A percentile compares a stretch with the other conserved stretches of the same genome.
These are phyloP conservation scores for Chascanopsetta lugubris DNA, from an alignment of 2,113 vertebrate species.

Conservation along the genomic window DNA sequence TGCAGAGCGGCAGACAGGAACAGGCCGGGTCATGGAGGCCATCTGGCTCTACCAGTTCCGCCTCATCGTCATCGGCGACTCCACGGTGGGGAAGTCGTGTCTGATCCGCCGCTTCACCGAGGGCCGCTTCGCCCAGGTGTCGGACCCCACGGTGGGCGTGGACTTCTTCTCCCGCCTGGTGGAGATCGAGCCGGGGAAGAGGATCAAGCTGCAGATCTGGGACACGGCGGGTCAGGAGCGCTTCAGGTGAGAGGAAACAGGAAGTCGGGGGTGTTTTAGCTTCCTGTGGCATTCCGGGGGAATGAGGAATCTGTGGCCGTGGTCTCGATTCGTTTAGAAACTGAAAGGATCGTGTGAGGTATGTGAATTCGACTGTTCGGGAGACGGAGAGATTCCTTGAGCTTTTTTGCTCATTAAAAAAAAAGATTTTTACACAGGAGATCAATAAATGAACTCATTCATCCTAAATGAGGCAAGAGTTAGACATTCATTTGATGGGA, in stretches of 20 bases:
- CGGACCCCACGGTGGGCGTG: constrained; percentile 96
- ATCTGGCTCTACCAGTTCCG: constrained; percentile 99
- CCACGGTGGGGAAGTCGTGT: constrained; percentile 96
- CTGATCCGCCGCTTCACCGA: constrained; percentile 96
- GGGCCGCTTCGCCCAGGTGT: constrained; percentile 94
- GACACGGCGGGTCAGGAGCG: constrained; percentile 93
- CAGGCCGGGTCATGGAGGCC: constrained; percentile 86
- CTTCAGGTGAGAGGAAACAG: constrained; percentile 86
- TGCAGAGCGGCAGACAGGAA: constrained; percentile 7
- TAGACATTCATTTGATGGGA: too few relatives aligned
- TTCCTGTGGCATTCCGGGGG: too few relatives aligned
- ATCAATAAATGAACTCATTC: too few relatives aligned
- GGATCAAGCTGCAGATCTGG: constrained; percentile 97
- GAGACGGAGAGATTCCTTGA: too few relatives aligned
- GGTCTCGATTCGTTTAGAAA: too few relatives aligned
- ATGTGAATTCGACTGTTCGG: too few relatives aligned
- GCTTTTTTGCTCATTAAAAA: too few relatives aligned
- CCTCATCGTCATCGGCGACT: constrained; percentile 96
- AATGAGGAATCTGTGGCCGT: too few relatives aligned
- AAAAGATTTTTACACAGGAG: too few relatives aligned
- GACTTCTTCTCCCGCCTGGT: constrained; percentile 98
- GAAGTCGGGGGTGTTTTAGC: too few relatives aligned
- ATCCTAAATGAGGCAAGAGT: too few relatives aligned
- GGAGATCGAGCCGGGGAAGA: constrained; percentile 96
- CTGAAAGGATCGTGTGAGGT: too few relatives aligned